Percentiles rank a stretch among this genome's conserved stretches.
Conservation (phyloP, 2,888 invertebrate genomes). For the Ectemnius continuus region DNA sequence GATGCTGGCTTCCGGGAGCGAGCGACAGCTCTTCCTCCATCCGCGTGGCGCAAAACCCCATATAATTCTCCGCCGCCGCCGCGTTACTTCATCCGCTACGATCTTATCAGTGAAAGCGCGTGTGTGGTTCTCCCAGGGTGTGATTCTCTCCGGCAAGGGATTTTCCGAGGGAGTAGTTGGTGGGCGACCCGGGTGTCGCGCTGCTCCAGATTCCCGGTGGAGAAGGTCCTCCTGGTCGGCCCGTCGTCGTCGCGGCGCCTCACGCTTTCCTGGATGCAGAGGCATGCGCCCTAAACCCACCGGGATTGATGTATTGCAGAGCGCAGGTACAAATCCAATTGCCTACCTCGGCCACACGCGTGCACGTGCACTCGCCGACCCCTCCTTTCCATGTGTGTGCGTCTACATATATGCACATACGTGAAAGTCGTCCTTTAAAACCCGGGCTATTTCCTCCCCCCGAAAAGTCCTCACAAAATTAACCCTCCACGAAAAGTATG, state of each 20-base stretch:
- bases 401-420: slow-evolving; percentile 11
- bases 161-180: slow-evolving; percentile 2
- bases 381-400: neutral
- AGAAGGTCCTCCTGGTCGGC: slow-evolving; percentile 30
- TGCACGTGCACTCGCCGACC: neutral
- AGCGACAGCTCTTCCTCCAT: slow-evolving; percentile 46
- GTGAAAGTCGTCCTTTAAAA: too few species aligned
- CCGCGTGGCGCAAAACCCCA: neutral
- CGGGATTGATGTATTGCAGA: slow-evolving; percentile 76
- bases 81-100: slow-evolving; percentile 14
- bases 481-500: too few species aligned
- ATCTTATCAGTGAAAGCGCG: too few species aligned
- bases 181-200: neutral
- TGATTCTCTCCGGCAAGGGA: too few species aligned
- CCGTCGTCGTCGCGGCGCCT: slow-evolving; percentile 56
- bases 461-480: too few species aligned
- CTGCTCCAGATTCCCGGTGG: neutral
- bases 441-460: too few species aligned
- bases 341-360: slow-evolving; percentile 27
- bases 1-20: slow-evolving; percentile 68
- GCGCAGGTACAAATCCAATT: slow-evolving; percentile 71
- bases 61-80: too few species aligned
- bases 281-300: slow-evolving; percentile 76
- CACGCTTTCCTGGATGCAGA: slow-evolving; percentile 72
- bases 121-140: too few species aligned